Conservation (phyloP, 2,888 invertebrate species). For the Noctuana brunneofusca region DNA sequence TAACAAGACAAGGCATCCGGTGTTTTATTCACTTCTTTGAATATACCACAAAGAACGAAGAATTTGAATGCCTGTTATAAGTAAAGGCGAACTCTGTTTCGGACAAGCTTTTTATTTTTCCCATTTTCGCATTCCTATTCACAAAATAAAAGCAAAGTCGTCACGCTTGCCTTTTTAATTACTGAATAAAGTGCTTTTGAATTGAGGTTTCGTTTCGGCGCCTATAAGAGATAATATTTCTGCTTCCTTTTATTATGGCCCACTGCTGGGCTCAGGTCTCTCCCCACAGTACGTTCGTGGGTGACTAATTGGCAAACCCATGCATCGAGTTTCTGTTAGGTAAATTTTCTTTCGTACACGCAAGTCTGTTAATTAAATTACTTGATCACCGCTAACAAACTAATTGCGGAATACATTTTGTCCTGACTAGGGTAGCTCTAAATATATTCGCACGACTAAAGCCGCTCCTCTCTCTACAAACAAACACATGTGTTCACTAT, state of each 20-base stretch:
- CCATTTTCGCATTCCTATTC: slow-evolving; percentile 9
- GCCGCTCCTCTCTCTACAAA: slow-evolving; percentile 56
- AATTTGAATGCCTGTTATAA: slow-evolving; percentile 26
- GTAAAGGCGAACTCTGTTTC: slow-evolving; percentile 18
- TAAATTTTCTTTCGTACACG: slow-evolving; percentile 37
- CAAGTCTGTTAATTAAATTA: slow-evolving; percentile 64
- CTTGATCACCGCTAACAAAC: slow-evolving; percentile 51
- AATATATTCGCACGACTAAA: slow-evolving; percentile 64
- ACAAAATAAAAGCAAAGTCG: slow-evolving; percentile 5
- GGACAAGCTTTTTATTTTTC: slow-evolving; percentile 22
- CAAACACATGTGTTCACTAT: slow-evolving; percentile 56
- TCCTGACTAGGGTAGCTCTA: slow-evolving; percentile 52
- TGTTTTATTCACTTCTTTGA: slow-evolving; percentile 52
- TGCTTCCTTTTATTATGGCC: no score
- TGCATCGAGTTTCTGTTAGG: slow-evolving; percentile 13
- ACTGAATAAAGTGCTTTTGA: not conserved
- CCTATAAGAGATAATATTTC: not conserved
- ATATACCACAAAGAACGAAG: slow-evolving; percentile 35
- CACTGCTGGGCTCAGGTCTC: no score
- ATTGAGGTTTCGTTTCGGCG: not conserved
- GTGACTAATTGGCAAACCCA: slow-evolving; percentile 19
- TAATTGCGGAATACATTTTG: slow-evolving; percentile 51
- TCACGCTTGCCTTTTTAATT: not conserved
- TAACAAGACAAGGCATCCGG: slow-evolving; percentile 66
- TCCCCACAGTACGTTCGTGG: no score